phyloP scores from a whole-genome alignment of 92 coral and sea anemone genomes.

The Phenganax marumi region DNA sequence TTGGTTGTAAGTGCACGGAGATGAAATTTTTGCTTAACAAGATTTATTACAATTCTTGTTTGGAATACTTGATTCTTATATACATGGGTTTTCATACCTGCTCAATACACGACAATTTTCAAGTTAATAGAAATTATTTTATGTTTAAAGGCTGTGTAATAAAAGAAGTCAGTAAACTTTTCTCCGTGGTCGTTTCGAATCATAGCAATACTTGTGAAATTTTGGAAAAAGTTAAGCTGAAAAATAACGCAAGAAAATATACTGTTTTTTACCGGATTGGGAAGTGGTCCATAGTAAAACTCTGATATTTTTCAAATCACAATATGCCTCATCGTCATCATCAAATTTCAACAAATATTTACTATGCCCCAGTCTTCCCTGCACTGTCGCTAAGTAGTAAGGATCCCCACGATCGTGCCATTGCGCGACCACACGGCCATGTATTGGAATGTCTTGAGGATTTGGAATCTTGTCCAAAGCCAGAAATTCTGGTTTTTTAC shows the following conservation, averaged over 20 bases:
- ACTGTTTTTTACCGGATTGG: background rate
- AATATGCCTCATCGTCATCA: conserved; percentile 89
- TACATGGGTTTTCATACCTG: too few species aligned
- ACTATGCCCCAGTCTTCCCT: conserved; percentile 59
- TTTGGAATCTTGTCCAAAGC: conserved; percentile 82
- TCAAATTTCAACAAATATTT: conserved; percentile 74
- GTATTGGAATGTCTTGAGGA: conserved; percentile 71
- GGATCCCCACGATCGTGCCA: conserved; percentile 85
- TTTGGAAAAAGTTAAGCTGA: background rate
- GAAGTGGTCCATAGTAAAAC: conserved; percentile 53
- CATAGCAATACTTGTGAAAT: too few species aligned
- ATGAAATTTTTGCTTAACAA: too few species aligned
- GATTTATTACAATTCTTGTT: too few species aligned
- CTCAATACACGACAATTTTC: too few species aligned
- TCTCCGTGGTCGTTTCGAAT: too few species aligned
- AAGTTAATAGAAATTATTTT: too few species aligned
- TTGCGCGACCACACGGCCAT: conserved; percentile 78
- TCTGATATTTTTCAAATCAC: conserved; percentile 72
- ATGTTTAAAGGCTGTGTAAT: too few species aligned
- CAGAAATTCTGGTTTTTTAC: conserved; percentile 68
- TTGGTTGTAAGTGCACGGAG: too few species aligned
- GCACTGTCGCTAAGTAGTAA: conserved; percentile 76
- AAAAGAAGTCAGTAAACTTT: too few species aligned
- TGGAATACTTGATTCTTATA: too few species aligned
- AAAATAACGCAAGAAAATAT: background rate